Percentiles rank a stretch among this genome's conserved stretches.
Conservation (phyloP, 2,888 invertebrate species). For the Drosophila meridiana region DNA sequence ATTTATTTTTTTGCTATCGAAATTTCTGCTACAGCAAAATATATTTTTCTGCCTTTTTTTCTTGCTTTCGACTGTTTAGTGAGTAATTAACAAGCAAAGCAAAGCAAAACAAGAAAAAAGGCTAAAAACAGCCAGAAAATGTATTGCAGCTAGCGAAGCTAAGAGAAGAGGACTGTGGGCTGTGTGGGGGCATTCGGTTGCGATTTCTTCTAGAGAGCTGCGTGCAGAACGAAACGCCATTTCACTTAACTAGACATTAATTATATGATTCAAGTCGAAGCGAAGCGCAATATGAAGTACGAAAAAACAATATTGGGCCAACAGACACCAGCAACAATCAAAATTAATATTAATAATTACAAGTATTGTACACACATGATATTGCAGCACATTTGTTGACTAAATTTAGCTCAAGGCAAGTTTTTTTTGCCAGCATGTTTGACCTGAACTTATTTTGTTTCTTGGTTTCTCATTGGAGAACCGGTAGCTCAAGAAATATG, state of each 20-base stretch:
- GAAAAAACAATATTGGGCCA: not conserved
- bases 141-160: slow-evolving; percentile 9
- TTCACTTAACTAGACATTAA: slow-evolving; percentile 78
- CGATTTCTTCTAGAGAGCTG: slow-evolving; percentile 2
- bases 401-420: slow-evolving; percentile 70
- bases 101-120: slow-evolving; percentile 12
- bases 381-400: slow-evolving; percentile 52
- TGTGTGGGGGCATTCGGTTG: not conserved
- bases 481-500: not conserved
- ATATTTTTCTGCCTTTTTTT: slow-evolving; percentile 26
- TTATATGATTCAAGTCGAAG: slow-evolving; percentile 54
- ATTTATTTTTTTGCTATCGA: slow-evolving; percentile 36
- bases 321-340: slow-evolving; percentile 14
- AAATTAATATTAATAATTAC: slow-evolving; percentile 55
- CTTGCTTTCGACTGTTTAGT: slow-evolving; percentile 64
- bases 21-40: slow-evolving; percentile 34
- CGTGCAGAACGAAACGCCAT: slow-evolving; percentile 58
- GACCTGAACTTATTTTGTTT: slow-evolving; percentile 29
- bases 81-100: slow-evolving; percentile 74
- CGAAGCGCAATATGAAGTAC: not conserved
- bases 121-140: slow-evolving; percentile 3
- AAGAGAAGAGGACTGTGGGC: not conserved
- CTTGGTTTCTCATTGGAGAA: not conserved
- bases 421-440: slow-evolving; percentile 21
- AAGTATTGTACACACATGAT: slow-evolving; percentile 30